phyloP scores from a whole-genome alignment of 2,113 vertebrate genomes.

The Pantherophis guttatus region DNA sequence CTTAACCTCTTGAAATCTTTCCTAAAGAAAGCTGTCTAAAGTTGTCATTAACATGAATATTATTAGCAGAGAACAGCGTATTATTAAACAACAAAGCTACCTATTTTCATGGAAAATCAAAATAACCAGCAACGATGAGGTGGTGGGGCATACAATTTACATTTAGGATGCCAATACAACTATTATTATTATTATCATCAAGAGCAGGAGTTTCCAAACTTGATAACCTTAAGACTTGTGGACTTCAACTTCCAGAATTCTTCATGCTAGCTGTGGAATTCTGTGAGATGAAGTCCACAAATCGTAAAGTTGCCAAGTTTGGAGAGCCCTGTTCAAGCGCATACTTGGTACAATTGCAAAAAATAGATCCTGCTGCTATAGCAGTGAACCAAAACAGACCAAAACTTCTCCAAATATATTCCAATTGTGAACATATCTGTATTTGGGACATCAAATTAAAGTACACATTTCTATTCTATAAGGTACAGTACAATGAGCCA shows the following conservation, averaged over 20 bases:
- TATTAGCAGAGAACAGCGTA: not conserved
- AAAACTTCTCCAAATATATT: not conserved
- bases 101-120: slow-evolving; percentile 2
- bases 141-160: not conserved
- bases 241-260: not conserved
- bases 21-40: not conserved
- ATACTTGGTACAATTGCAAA: not conserved
- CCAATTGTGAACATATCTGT: not conserved
- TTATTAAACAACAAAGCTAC: slow-evolving; percentile 11
- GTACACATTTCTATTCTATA: not conserved
- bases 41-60: not conserved
- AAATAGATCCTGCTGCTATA: slow-evolving; percentile 1
- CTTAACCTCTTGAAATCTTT: not conserved
- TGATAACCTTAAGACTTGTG: not conserved
- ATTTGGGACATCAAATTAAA: not conserved
- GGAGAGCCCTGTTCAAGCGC: not conserved
- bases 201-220: not conserved
- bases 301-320: too few species aligned
- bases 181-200: slow-evolving; percentile 26
- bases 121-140: not conserved
- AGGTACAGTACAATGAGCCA: too few species aligned
- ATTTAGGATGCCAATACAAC: not conserved
- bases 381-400: slow-evolving; percentile 9
- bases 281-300: not conserved
- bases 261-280: not conserved